These are phyloP conservation scores for Acipenser ruthenus DNA, from an alignment of 2,797 vertebrate species.

Conservation along the genomic window DNA sequence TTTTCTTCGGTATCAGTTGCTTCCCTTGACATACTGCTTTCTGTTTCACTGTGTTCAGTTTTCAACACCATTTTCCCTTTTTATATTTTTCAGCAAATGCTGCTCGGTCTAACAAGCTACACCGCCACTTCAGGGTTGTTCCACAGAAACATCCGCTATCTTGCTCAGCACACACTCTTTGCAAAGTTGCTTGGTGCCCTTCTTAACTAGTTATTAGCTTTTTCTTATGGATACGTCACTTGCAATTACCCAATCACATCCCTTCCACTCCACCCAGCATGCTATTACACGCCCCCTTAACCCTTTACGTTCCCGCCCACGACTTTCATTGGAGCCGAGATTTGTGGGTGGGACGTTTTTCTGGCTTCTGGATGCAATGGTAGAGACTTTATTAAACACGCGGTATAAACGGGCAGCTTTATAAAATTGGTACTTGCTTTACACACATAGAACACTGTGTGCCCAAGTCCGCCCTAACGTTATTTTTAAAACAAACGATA, in stretches of 20 bases:
- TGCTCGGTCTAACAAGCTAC: conserved; percentile 43
- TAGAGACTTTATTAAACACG: conserved; percentile 58
- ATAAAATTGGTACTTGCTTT: neutral
- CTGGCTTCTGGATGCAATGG: conserved; percentile 46
- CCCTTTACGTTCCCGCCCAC: conserved; percentile 45
- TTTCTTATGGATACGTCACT: conserved; percentile 81
- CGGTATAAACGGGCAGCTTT: conserved; percentile 8
- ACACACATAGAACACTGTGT: too few relatives aligned
- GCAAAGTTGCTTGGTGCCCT: conserved; percentile 80
- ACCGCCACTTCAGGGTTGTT: conserved; percentile 28
- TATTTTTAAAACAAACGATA: too few relatives aligned
- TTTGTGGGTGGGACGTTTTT: conserved; percentile 45
- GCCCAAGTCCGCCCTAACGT: too few relatives aligned
- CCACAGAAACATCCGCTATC: conserved; percentile 41
- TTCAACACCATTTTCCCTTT: conserved; percentile 85
- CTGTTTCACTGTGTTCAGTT: conserved; percentile 78
- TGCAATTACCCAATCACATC: conserved; percentile 63
- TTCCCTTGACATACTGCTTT: conserved; percentile 87
- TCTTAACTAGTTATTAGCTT: conserved; percentile 88
- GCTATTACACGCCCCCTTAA: conserved; percentile 53
- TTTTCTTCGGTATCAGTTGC: conserved; percentile 92
- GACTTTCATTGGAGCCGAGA: conserved; percentile 46
- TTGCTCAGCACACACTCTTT: conserved; percentile 54
- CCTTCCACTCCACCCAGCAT: conserved; percentile 53
- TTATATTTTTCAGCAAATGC: conserved; percentile 30